Percentiles rank a stretch among this genome's conserved stretches.
These are phyloP conservation scores for Lasioglossum figueresi DNA, from an alignment of 2,888 invertebrate genomes.

Conservation along the genomic window DNA sequence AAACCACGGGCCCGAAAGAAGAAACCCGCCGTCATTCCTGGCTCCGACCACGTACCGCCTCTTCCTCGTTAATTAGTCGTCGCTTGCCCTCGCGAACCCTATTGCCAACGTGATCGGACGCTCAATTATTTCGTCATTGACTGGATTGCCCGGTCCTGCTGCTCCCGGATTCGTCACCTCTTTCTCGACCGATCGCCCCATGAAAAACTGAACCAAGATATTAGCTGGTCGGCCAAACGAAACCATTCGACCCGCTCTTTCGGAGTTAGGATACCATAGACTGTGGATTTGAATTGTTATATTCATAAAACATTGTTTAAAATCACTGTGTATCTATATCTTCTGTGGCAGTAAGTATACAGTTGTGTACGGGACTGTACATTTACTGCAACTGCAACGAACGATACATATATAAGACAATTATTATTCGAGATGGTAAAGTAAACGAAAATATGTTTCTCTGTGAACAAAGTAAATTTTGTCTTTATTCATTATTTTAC, in stretches of 20 bases:
- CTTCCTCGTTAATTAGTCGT: conserved; percentile 66
- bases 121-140: conserved; percentile 65
- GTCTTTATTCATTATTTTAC: too few relatives aligned
- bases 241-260: neutral
- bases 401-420: too few relatives aligned
- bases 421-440: too few relatives aligned
- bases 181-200: neutral
- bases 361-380: too few relatives aligned
- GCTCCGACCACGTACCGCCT: conserved; percentile 41
- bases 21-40: conserved; percentile 7
- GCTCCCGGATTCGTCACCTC: conserved; percentile 19
- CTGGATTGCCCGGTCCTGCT: conserved; percentile 34
- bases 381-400: too few relatives aligned
- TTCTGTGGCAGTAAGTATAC: too few relatives aligned
- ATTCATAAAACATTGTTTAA: too few relatives aligned
- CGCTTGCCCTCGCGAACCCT: conserved; percentile 52
- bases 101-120: conserved; percentile 60
- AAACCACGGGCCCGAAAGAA: conserved; percentile 42
- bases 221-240: neutral
- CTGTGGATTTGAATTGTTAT: too few relatives aligned
- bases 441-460: too few relatives aligned
- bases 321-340: too few relatives aligned
- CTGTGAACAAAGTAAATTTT: too few relatives aligned
- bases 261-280: neutral
- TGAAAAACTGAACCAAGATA: neutral